Evolutionary conservation across 35 echinoderm and acorn worm species (phyloP), one percentile per base, ranked within the genome.

Genomic region (Holothuria glaberrima): DNA sequence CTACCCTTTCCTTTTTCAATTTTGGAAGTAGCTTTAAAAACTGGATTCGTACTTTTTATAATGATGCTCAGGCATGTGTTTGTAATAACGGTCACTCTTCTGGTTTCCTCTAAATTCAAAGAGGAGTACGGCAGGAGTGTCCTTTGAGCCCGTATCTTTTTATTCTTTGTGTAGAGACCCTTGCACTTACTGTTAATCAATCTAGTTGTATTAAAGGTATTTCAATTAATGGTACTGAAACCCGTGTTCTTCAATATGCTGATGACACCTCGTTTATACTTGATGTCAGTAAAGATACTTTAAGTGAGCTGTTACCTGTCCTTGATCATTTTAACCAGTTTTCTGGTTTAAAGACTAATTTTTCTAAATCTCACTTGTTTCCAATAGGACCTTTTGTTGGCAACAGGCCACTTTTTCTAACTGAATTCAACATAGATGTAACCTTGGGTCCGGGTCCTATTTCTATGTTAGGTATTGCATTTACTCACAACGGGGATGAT

Each of bases 181-280:
- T 65, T 65, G 20, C 62, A 65, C 62, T 65, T n/a, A 65, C 20
- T n/a, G 62, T 65, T 2, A 2, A 4, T 65, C 20, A 29, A 5
- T 65, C 3, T 4, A 3, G 2, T 65, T n/a, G 2, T 21, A 65
- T 65, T 65, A 65, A 29, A 65, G 62, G 62, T n/a, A 65, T 65
- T 29, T n/a, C 27, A 29, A 29, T 65, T 4, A 65, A 12, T 65
- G 28, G 62, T 29, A 4, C 27, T 65, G 62, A 65, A 65, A 65
- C 62, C 2, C 62, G 62, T 12, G 12, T 65, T 65, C 27, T 65
- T 2, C 2, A 65, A 29, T 65, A 65, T 65, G 62, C 62, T 21
- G 62, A 65, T 29, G 62, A 65, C 62, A 65, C 62, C 62, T 4
- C 62, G 12, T 65, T 65, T 65, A n/a, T 65, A n/a, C 62, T 65